Percentiles rank a stretch among this genome's conserved stretches.
Evolutionary conservation across 2,113 vertebrate genomes (phyloP).

Genomic region (Saccopteryx leptura): DNA sequence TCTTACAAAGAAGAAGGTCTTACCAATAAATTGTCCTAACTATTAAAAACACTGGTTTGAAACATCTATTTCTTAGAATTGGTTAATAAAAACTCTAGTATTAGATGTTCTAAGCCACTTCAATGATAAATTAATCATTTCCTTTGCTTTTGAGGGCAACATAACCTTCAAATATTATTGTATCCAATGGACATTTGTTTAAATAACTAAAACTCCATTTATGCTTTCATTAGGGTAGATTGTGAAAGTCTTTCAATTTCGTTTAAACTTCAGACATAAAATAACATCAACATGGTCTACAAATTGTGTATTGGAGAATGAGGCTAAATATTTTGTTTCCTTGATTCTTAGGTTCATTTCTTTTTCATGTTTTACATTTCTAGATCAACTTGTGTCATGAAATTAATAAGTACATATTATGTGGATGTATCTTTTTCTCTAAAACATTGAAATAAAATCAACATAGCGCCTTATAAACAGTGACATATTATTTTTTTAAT

Average conservation of each 20-base stretch:
- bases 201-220: background rate
- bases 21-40: background rate
- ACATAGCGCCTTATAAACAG: background rate
- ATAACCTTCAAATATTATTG: conserved; percentile 12
- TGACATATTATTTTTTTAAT: background rate
- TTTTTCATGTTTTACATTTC: background rate
- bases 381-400: background rate
- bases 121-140: background rate
- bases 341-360: background rate
- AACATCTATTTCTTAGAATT: conserved; percentile 32
- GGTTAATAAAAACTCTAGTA: background rate
- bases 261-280: background rate
- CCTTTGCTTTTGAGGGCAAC: background rate
- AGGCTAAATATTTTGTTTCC: background rate
- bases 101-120: background rate
- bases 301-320: background rate
- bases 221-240: background rate
- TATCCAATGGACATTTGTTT: background rate
- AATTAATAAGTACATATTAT: background rate
- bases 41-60: background rate
- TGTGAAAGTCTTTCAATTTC: background rate
- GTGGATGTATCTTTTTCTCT: background rate
- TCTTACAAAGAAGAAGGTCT: background rate
- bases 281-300: background rate
- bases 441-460: background rate